Evolutionary conservation across 2,113 vertebrate genomes (phyloP), one percentile per base, ranked within the genome.

Genomic region (Apteryx owenii): DNA sequence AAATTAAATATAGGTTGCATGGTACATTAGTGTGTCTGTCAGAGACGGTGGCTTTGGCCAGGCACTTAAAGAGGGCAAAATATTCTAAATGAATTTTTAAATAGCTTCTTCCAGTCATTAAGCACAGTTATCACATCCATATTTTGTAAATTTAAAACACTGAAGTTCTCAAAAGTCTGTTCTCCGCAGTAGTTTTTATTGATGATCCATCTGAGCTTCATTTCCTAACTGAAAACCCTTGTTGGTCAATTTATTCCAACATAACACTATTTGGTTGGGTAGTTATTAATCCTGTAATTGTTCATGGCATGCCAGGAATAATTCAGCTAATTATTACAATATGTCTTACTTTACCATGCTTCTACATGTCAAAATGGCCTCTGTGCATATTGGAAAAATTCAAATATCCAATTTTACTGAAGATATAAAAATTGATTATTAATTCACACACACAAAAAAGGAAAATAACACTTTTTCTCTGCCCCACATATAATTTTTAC

Each of bases 211-310:
- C 94, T 97, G 96, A 97, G 98, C 91, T 97, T 98, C 98, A 98
- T 98, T 98, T 98, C 97, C 97, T 98, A 95, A 96, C 97, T 97
- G 96, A 98, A 97, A 98, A 98, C 96, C 77, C 94, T 98, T 98
- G 98, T 98, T 89, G 95, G 98, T 98, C 98, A 98, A 98, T 98
- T 98, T 98, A 98, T 98, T 98, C 94, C 96, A 97, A 98, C 97
- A 97, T 98, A 97, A 98, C 97, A 97, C 93, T 94, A 22, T 98
- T 97, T 98, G 97, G 93, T 91, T 93, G 95, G 95, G 79, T 98
- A 96, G 96, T 98, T 98, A 98, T 98, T 98, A 98, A 98, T 98
- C 92, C 98, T 98, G 97, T 98, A 98, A 98, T 98, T 98, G 98
- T 98, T 98, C 98, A 97, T 54, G 92, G 93, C 93, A 97, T 98